Percentiles rank a stretch among this genome's conserved stretches.
phyloP scores from a whole-genome alignment of 1,140 invertebrate genomes.

The Linepithema humile region DNA sequence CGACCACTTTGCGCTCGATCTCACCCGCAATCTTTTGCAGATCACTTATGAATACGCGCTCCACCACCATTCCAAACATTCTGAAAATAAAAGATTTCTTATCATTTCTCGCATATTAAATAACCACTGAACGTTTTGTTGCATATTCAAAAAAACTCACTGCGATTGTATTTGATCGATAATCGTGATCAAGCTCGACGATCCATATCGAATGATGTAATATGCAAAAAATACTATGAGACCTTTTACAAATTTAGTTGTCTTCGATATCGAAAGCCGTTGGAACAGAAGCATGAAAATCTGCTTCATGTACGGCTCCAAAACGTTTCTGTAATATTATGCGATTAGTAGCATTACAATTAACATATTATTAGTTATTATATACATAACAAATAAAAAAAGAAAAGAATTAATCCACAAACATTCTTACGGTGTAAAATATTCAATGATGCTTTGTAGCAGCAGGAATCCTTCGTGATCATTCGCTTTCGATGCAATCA shows the following conservation, averaged over 20 bases:
- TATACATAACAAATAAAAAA: background rate
- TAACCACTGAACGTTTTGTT: background rate
- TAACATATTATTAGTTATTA: slow-evolving; percentile 12
- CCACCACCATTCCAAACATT: slow-evolving; percentile 97
- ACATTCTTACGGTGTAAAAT: slow-evolving; percentile 89
- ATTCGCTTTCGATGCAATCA: slow-evolving; percentile 97
- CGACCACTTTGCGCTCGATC: slow-evolving; percentile 94
- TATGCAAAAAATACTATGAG: slow-evolving; percentile 96
- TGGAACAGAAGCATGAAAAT: slow-evolving; percentile 96
- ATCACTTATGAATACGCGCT: slow-evolving; percentile 94
- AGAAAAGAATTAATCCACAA: slow-evolving; percentile 14
- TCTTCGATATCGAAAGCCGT: slow-evolving; percentile 95
- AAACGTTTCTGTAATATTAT: slow-evolving; percentile 85
- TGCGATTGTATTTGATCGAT: slow-evolving; percentile 95
- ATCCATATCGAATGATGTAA: slow-evolving; percentile 92
- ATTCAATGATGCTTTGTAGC: slow-evolving; percentile 92
- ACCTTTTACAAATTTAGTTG: slow-evolving; percentile 95
- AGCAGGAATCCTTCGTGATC: slow-evolving; percentile 98
- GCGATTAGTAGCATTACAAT: slow-evolving; percentile 31
- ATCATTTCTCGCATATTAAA: background rate
- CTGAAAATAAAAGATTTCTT: slow-evolving; percentile 81
- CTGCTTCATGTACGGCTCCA: slow-evolving; percentile 93
- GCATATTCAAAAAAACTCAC: slow-evolving; percentile 84
- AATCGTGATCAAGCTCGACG: slow-evolving; percentile 89
- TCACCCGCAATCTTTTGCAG: slow-evolving; percentile 93